Evolutionary conservation across 2,888 invertebrate species (phyloP).

Genomic region (Pyrgus malvae): DNA sequence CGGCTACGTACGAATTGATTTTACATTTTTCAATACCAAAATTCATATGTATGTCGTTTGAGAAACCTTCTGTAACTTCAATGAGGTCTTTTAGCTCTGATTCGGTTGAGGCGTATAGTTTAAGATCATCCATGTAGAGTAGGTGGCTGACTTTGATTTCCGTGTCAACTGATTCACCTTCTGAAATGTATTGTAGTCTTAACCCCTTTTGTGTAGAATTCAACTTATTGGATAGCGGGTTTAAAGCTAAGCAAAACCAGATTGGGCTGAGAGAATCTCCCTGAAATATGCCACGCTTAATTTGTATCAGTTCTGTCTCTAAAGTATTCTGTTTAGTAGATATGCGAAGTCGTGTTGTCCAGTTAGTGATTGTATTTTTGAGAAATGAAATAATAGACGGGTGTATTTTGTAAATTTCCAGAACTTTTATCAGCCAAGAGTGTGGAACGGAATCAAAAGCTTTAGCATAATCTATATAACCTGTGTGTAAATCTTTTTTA

Average conservation of each 20-base stretch:
- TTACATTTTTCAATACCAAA: neutral
- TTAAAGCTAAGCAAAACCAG: neutral
- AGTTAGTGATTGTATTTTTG: neutral
- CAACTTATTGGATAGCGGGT: neutral
- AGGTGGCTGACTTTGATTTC: neutral
- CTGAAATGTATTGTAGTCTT: neutral
- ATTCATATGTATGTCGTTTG: neutral
- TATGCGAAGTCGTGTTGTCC: neutral
- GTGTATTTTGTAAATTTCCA: no score
- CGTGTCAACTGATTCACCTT: neutral
- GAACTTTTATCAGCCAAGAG: no score
- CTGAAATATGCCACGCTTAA: constrained; percentile 33
- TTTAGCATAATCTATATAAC: constrained; percentile 37
- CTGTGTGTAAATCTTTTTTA: constrained; percentile 27
- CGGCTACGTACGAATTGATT: neutral
- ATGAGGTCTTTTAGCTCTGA: neutral
- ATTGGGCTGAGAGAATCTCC: constrained; percentile 22
- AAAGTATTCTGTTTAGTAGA: constrained; percentile 14
- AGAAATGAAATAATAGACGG: neutral
- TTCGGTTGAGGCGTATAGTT: neutral
- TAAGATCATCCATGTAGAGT: neutral
- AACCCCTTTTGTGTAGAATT: neutral
- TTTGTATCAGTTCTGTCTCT: constrained; percentile 26
- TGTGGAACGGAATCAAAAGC: no score
- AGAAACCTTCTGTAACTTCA: neutral